These are phyloP conservation scores for Polypterus bichir DNA, from an alignment of 2,113 vertebrate genomes.

Conservation along the genomic window DNA sequence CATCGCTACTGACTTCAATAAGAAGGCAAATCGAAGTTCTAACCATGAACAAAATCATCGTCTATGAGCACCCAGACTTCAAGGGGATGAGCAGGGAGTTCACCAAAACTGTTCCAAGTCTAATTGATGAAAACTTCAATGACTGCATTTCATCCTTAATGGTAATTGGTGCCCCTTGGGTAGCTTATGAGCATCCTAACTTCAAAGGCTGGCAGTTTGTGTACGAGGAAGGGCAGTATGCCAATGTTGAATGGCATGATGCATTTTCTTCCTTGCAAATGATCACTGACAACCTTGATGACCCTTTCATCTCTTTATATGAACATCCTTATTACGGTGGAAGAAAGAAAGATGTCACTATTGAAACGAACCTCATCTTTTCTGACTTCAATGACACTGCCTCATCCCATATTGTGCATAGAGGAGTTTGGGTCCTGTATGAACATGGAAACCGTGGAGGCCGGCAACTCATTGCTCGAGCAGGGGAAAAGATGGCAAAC, in stretches of 20 bases:
- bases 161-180: conserved; percentile 5
- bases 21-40: too few relatives aligned
- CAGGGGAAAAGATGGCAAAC: neutral
- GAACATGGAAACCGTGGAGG: neutral
- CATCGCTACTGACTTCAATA: too few relatives aligned
- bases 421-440: conserved; percentile 14
- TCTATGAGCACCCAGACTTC: conserved; percentile 3
- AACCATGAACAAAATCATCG: conserved; percentile 16
- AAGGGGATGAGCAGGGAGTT: conserved; percentile 8
- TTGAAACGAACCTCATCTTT: conserved; percentile 6
- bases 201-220: neutral
- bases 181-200: conserved; percentile 1
- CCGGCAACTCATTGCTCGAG: conserved; percentile 2
- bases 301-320: conserved; percentile 12
- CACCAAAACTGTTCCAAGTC: conserved; percentile 3
- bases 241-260: neutral
- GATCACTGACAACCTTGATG: conserved; percentile 7
- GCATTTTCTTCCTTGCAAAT: conserved; percentile 10
- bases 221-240: conserved; percentile 11
- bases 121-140: conserved; percentile 7
- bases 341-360: neutral
- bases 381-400: conserved; percentile 10
- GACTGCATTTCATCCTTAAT: neutral
- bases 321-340: neutral
- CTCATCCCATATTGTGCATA: conserved; percentile 15